phyloP scores from a whole-genome alignment of 1,140 invertebrate genomes.

The Drosophila guanche region DNA sequence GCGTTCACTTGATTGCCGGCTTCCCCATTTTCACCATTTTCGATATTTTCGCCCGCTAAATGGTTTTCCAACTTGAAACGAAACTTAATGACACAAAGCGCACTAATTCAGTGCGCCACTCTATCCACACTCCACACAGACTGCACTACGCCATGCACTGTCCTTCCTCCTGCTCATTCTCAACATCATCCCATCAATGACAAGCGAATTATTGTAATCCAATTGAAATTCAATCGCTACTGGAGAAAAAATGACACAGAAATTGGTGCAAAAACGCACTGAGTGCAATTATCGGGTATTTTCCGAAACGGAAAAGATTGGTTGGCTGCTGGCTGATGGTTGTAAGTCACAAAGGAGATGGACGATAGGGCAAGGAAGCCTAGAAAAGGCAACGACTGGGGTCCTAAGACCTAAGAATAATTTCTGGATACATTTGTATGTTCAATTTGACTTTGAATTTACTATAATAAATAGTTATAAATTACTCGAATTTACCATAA shows the following conservation, averaged over 20 bases:
- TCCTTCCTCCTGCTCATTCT: conserved; percentile 7
- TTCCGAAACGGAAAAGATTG: conserved; percentile 12
- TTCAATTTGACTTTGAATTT: no score
- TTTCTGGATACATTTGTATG: no score
- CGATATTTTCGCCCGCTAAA: conserved; percentile 29
- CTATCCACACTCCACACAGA: neutral
- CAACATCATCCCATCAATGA: conserved; percentile 11
- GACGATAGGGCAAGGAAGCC: neutral
- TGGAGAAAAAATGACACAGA: conserved; percentile 4
- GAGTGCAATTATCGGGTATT: conserved; percentile 55
- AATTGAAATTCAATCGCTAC: conserved; percentile 62
- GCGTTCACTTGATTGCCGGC: conserved; percentile 71
- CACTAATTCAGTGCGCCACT: conserved; percentile 61
- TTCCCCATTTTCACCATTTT: neutral
- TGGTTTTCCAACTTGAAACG: conserved; percentile 67
- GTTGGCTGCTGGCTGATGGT: conserved; percentile 16
- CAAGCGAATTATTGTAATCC: conserved; percentile 74
- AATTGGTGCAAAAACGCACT: conserved; percentile 24
- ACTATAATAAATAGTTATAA: no score
- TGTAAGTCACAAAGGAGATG: conserved; percentile 10
- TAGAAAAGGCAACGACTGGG: neutral
- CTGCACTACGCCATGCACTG: neutral
- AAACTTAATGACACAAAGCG: conserved; percentile 78
- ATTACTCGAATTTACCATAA: no score
- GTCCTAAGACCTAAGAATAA: no score